A percentile compares a stretch with the other conserved stretches of the same genome.
Evolutionary conservation across 2,113 vertebrate genomes (phyloP).

Genomic region (Sclerurus mexicanus): DNA sequence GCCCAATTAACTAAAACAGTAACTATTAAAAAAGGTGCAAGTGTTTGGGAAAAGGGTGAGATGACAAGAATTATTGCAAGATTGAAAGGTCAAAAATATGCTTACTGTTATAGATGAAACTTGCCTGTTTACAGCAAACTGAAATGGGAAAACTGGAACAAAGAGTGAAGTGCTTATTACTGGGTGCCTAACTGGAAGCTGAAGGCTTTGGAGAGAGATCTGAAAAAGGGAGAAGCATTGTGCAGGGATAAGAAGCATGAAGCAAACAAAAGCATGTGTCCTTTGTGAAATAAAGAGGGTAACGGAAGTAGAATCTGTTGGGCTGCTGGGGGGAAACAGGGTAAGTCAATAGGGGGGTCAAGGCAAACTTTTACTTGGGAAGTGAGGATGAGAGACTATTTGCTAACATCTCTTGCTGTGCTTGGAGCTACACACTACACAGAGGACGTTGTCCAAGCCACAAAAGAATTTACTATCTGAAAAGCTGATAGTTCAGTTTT

Average conservation of each 20-base stretch:
- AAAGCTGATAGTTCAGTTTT: not conserved
- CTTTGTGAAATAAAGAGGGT: constrained; percentile 28
- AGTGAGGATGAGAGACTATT: not conserved
- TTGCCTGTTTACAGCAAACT: not conserved
- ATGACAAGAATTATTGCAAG: not conserved
- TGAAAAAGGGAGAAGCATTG: constrained; percentile 44
- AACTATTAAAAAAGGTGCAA: constrained; percentile 34
- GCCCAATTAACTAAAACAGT: constrained; percentile 22
- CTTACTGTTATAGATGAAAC: not conserved
- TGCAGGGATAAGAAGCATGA: constrained; percentile 56
- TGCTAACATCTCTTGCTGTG: not conserved
- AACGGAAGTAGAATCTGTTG: constrained; percentile 13
- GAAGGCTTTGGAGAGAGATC: constrained; percentile 43
- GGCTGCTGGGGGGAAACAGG: not conserved
- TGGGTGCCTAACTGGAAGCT: constrained; percentile 19
- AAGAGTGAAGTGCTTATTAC: not conserved
- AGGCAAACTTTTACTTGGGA: not conserved
- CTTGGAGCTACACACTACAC: not conserved
- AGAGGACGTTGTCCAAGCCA: not conserved
- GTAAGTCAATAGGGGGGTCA: not conserved
- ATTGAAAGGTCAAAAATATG: constrained; percentile 6
- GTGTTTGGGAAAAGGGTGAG: not conserved
- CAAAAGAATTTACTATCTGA: not conserved
- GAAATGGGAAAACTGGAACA: constrained; percentile 11
- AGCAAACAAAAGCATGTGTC: constrained; percentile 48